A percentile compares a stretch with the other conserved stretches of the same genome.
These are phyloP conservation scores for Lethenteron camtschaticum DNA, from an alignment of 2,113 vertebrate species.

Conservation along the genomic window DNA sequence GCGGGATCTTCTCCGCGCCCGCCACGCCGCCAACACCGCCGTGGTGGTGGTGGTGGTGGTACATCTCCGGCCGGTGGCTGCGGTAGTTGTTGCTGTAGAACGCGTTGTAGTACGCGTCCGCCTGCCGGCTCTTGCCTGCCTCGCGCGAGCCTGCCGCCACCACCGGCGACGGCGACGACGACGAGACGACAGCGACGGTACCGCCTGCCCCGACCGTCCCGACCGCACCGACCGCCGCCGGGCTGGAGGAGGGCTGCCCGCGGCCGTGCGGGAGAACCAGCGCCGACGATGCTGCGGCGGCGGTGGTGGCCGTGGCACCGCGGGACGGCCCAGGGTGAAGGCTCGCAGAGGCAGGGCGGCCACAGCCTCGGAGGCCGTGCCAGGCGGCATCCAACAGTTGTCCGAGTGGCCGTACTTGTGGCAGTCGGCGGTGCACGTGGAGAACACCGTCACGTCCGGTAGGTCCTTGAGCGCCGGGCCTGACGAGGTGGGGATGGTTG, in stretches of 20 bases:
- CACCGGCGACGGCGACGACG: background rate
- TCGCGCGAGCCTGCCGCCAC: background rate
- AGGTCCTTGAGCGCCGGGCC: background rate
- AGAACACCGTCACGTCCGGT: background rate
- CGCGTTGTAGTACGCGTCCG: constrained; percentile 2
- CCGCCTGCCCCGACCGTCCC: no score
- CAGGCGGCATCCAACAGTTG: background rate
- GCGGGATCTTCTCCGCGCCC: no score
- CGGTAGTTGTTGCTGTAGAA: constrained; percentile 5
- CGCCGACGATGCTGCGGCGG: no score
- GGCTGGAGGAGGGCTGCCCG: no score
- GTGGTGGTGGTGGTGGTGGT: background rate
- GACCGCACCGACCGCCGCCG: no score
- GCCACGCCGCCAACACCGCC: no score
- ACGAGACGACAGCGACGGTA: no score
- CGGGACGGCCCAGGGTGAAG: background rate
- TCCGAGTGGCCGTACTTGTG: constrained; percentile 1
- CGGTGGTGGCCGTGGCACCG: background rate
- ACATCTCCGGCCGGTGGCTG: background rate
- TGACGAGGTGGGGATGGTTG: background rate
- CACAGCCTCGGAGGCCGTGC: background rate
- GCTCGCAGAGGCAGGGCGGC: background rate
- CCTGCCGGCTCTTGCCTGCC: background rate
- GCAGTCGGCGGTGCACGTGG: background rate
- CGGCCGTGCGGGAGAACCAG: no score